A percentile compares a stretch with the other conserved stretches of the same genome.
phyloP scores from a whole-genome alignment of 1,140 invertebrate genomes.

The Pseudomyrmex cubaensis region DNA sequence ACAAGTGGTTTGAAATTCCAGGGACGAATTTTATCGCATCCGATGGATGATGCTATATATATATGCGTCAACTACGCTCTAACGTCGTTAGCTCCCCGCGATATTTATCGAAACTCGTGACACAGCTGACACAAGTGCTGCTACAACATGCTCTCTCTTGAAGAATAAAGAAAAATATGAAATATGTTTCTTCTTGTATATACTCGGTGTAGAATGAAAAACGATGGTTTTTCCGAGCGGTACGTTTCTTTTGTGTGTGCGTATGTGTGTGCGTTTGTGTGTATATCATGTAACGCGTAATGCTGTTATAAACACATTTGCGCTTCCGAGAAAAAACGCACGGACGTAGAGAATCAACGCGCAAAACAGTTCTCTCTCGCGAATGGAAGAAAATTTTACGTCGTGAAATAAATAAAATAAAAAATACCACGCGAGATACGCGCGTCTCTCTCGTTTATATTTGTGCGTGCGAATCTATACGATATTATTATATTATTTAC shows the following conservation, averaged over 20 bases:
- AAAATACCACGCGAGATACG: not conserved
- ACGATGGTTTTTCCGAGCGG: not conserved
- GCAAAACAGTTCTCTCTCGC: not conserved
- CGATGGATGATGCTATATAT: not conserved
- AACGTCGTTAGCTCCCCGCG: conserved; percentile 31
- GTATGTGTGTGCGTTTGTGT: too few relatives aligned
- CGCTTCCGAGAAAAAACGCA: not conserved
- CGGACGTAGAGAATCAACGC: not conserved
- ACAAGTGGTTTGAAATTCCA: conserved; percentile 31
- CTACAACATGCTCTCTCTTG: not conserved
- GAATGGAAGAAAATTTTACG: too few relatives aligned
- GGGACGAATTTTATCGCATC: conserved; percentile 5
- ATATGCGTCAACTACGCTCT: not conserved
- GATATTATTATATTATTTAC: not conserved
- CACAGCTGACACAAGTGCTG: too few relatives aligned
- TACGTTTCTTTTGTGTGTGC: too few relatives aligned
- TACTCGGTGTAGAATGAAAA: not conserved
- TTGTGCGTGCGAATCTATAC: too few relatives aligned
- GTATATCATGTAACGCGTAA: conserved; percentile 8
- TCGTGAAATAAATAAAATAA: not conserved
- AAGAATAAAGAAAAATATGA: conserved; percentile 18
- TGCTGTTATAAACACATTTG: conserved; percentile 16
- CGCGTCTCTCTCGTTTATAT: not conserved
- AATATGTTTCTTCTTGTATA: conserved; percentile 15
- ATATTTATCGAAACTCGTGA: conserved; percentile 33